Conservation (phyloP, 2,888 invertebrate species). For the Quadroppia sp. region DNA sequence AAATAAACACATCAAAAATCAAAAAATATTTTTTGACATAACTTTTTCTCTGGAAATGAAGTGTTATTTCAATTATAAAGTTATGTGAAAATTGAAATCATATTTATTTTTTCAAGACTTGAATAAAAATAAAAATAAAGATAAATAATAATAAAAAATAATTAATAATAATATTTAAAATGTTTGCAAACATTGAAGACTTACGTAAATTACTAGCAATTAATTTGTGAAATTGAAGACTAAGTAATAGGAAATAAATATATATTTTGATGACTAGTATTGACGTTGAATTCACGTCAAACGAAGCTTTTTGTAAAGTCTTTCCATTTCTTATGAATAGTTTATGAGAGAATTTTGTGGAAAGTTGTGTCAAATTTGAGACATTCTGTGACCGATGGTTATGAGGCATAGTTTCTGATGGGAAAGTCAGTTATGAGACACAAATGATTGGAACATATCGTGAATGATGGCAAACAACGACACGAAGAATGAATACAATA, state of each 20-base stretch:
- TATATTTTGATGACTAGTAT: constrained; percentile 22
- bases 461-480: neutral
- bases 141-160: neutral
- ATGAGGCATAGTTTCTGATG: neutral
- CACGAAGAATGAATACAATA: neutral
- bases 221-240: constrained; percentile 16
- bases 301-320: neutral
- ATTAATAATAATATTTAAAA: neutral
- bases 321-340: neutral
- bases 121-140: too few species aligned
- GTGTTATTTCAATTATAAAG: neutral
- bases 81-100: too few species aligned
- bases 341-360: neutral
- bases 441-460: neutral
- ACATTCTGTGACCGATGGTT: neutral
- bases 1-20: constrained; percentile 7
- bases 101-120: too few species aligned
- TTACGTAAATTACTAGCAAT: constrained; percentile 31
- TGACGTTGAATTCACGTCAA: neutral
- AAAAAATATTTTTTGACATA: constrained; percentile 4
- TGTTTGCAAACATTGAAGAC: neutral
- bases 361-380: neutral
- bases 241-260: constrained; percentile 2
- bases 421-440: neutral
- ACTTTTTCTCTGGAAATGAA: neutral